A percentile compares a stretch with the other conserved stretches of the same genome.
Conservation (phyloP, 1,140 invertebrate species). For the Euura saliciscinereae region DNA sequence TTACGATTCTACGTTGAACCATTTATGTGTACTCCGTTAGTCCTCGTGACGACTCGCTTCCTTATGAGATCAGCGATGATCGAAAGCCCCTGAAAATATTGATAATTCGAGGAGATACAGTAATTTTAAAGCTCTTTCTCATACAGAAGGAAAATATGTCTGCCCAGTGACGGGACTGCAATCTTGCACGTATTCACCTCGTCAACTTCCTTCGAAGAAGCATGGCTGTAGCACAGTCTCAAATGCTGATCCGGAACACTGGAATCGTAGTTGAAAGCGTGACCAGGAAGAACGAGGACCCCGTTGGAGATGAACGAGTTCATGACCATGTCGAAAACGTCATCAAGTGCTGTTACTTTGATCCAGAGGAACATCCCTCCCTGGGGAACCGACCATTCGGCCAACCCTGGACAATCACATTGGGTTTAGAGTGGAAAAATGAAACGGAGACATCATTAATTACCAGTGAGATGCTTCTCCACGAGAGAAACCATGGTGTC, state of each 20-base stretch:
- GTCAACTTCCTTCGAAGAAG: conserved; percentile 60
- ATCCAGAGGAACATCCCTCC: conserved; percentile 71
- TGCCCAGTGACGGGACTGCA: not conserved
- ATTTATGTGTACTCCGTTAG: too few relatives aligned
- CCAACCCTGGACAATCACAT: conserved; percentile 54
- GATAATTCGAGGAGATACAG: too few relatives aligned
- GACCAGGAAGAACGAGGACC: conserved; percentile 62
- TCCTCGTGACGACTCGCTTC: not conserved
- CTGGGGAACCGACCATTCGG: conserved; percentile 63
- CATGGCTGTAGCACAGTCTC: conserved; percentile 60
- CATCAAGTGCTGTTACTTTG: conserved; percentile 55
- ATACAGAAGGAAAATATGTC: not conserved
- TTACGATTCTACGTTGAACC: too few relatives aligned
- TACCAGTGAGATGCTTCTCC: conserved; percentile 63
- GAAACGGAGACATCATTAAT: too few relatives aligned
- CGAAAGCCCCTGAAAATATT: conserved; percentile 8
- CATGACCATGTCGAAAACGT: conserved; percentile 59
- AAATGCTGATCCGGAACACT: conserved; percentile 55
- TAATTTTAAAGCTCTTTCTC: not conserved
- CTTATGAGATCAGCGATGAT: conserved; percentile 2
- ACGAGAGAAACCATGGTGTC: conserved; percentile 60
- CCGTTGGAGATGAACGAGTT: conserved; percentile 56
- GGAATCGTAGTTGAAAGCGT: conserved; percentile 55
- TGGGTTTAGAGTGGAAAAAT: too few relatives aligned
- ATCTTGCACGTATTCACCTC: conserved; percentile 45